These are phyloP conservation scores for Gambelia wislizenii DNA, from an alignment of 2,797 vertebrate genomes.

Conservation along the genomic window DNA sequence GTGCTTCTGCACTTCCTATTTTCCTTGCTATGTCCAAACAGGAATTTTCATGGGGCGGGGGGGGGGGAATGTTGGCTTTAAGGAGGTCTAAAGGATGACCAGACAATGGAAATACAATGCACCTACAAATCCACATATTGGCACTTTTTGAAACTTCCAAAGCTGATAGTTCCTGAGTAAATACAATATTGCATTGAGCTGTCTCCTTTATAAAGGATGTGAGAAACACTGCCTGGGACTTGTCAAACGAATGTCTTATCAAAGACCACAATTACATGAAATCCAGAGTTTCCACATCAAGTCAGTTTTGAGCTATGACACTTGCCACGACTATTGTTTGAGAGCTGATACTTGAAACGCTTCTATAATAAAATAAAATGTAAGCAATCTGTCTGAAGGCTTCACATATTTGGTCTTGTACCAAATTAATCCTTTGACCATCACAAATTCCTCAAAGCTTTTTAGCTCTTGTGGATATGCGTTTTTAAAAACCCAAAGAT, in stretches of 20 bases:
- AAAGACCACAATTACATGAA: background rate
- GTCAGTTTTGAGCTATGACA: slow-evolving; percentile 3
- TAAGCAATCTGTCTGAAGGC: slow-evolving; percentile 14
- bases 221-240: slow-evolving; percentile 5
- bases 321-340: background rate
- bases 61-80: background rate
- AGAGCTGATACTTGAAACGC: background rate
- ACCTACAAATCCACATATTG: background rate
- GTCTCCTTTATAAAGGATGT: slow-evolving; percentile 30
- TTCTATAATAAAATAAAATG: background rate
- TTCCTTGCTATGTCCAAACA: background rate
- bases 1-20: background rate
- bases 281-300: slow-evolving; percentile 6
- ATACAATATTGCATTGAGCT: slow-evolving; percentile 12
- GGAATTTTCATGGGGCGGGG: background rate
- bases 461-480: slow-evolving; percentile 54
- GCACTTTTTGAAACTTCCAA: slow-evolving; percentile 9
- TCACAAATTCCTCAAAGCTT: slow-evolving; percentile 35
- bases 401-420: slow-evolving; percentile 7
- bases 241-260: slow-evolving; percentile 18
- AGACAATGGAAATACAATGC: background rate
- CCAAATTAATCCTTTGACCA: slow-evolving; percentile 35
- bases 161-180: slow-evolving; percentile 7
- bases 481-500: slow-evolving; percentile 50
- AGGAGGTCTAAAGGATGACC: background rate